phyloP scores from a whole-genome alignment of 2,797 vertebrate genomes.

The Leptodactylus fallax region DNA sequence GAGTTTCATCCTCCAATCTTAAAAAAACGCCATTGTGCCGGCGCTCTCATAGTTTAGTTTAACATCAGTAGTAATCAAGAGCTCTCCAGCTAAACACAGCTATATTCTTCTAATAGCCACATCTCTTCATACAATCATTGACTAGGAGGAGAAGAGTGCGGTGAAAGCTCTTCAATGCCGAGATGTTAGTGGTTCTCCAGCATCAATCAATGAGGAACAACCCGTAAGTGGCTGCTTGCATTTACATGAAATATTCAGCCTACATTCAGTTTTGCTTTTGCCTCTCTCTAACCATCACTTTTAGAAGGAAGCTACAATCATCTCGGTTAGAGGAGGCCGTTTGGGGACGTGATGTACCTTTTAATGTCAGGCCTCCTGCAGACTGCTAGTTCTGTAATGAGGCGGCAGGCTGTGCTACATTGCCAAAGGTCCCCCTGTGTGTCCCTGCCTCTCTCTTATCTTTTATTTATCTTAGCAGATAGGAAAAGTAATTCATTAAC shows the following conservation, averaged over 20 bases:
- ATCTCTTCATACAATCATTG: slow-evolving; percentile 85
- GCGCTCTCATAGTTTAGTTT: slow-evolving; percentile 82
- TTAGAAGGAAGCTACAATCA: slow-evolving; percentile 94
- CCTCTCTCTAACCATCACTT: slow-evolving; percentile 93
- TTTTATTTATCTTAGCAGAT: slow-evolving; percentile 77
- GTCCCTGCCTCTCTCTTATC: slow-evolving; percentile 74
- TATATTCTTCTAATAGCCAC: slow-evolving; percentile 88
- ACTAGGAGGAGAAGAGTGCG: slow-evolving; percentile 75
- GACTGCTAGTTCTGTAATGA: slow-evolving; percentile 85
- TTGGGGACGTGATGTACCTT: slow-evolving; percentile 84
- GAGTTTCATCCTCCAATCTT: slow-evolving; percentile 33
- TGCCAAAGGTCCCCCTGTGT: slow-evolving; percentile 79
- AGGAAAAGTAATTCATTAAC: slow-evolving; percentile 80
- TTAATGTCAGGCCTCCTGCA: slow-evolving; percentile 83
- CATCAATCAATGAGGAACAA: slow-evolving; percentile 92
- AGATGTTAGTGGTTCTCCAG: slow-evolving; percentile 90
- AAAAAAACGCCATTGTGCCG: slow-evolving; percentile 40
- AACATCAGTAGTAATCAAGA: slow-evolving; percentile 90
- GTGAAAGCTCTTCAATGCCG: slow-evolving; percentile 90
- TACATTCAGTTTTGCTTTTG: slow-evolving; percentile 94
- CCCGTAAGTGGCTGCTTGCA: slow-evolving; percentile 96
- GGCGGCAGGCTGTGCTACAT: slow-evolving; percentile 78
- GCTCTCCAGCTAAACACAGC: slow-evolving; percentile 92
- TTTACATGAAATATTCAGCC: slow-evolving; percentile 99
- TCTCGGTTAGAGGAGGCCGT: slow-evolving; percentile 88